Evolutionary conservation across 2,797 vertebrate species (phyloP).

Genomic region (Phataginus tetradactyla): DNA sequence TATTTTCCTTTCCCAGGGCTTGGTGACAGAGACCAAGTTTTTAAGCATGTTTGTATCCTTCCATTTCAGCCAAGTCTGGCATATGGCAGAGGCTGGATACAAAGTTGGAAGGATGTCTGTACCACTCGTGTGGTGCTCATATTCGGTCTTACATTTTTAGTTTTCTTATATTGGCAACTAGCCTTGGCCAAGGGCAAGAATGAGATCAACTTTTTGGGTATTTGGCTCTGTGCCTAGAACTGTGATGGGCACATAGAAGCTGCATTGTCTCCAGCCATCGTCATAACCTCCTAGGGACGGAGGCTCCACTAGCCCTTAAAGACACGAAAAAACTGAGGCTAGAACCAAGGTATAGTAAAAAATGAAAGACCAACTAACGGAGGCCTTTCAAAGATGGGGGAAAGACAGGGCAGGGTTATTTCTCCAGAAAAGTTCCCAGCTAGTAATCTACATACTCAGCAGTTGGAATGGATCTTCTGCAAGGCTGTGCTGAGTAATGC

Average conservation of each 20-base stretch:
- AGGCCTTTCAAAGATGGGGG: background rate
- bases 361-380: background rate
- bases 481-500: background rate
- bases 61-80: background rate
- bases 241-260: background rate
- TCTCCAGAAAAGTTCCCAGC: background rate
- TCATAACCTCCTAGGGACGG: background rate
- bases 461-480: background rate
- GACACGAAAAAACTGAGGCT: slow-evolving; percentile 40
- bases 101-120: background rate
- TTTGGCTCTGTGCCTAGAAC: slow-evolving; percentile 48
- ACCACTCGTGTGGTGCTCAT: background rate
- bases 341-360: background rate
- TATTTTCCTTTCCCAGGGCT: background rate
- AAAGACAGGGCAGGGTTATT: background rate
- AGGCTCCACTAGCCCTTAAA: background rate
- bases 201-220: background rate
- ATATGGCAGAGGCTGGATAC: background rate
- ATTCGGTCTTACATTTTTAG: slow-evolving; percentile 11
- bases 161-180: slow-evolving; percentile 34
- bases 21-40: background rate
- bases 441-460: background rate
- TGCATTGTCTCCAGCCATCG: background rate
- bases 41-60: background rate
- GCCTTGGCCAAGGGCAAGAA: slow-evolving; percentile 19